Evolutionary conservation across 2,888 invertebrate species (phyloP), one percentile per base, ranked within the genome.

Genomic region (Himalopsyche tibetana): DNA sequence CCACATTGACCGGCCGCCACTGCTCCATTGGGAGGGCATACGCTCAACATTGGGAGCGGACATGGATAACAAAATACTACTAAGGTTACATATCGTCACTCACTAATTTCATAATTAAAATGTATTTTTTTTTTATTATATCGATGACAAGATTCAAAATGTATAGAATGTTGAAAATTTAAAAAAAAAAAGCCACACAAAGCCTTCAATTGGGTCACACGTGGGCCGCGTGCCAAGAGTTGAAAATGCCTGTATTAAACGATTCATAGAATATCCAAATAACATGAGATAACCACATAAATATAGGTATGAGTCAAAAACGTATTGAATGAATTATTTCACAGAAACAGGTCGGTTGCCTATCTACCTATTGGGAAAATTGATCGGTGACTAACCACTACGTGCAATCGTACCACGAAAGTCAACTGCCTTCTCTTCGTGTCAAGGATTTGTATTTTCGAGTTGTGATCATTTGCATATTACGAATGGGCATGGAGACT

Each of bases 381-480:
- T 74, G 74, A 74, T 74, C 74, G 74, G 74, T 74, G 74, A 74
- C 74, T 74, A 74, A 74, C 74, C 51, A 51, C 15, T 51, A 5
- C 74, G 74, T 74, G 36, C 74, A 38, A 74, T 74, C 74, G 15
- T 74, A 74, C 36, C 74, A 74, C 74, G 74, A 74, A 28, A 74
- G 36, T 74, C 74, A 74, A 74, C 36, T 74, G 74, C 74, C 74
- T 74, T 74, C 74, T 74, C 74, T 74, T 74, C 74, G 74, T 74
- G 74, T 74, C 74, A 74, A 74, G 74, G 74, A 74, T 74, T 74
- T 36, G 74, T 74, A 74, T 74, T 74, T 19, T 36, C 28, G 11
- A 74, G 36, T 74, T 74, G 38, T 74, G 74, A 74, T 74, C 36
- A 74, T 74, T 74, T 74, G 74, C 74, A 74, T 74, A 74, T 74